Evolutionary conservation across 2,888 invertebrate species (phyloP), one percentile per base, ranked within the genome.

Genomic region (Aplocera efformata): DNA sequence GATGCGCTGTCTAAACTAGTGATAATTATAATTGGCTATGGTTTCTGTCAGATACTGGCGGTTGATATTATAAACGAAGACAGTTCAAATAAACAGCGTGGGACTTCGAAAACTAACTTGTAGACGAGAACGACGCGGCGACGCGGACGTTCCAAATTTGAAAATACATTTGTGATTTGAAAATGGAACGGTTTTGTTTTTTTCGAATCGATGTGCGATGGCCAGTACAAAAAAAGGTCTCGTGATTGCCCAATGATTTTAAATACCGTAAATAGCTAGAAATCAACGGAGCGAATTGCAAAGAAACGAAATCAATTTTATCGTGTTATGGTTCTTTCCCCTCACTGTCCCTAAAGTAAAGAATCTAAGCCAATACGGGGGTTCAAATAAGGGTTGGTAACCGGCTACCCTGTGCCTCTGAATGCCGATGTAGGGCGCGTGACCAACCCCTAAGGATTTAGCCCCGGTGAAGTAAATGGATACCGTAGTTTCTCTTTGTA

Each of bases 311-410:
- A 42, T 39, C 37, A 36, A 28, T 41, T 38, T 48, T 50, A 45
- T 35, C 35, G 25, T 27, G 25, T 41, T 31, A 35, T 29, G 40
- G 33, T 33, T 38, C 35, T 24, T 40, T 9, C 35, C 43, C 41
- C 37, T 33, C 37, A 31, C 26, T 33, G 40, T 50, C 46, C 43
- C 20, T 37, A 53, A 37, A 58, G 61, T 48, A 63, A 66, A 72
- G 71, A 69, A 63, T 72, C 63, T 71, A 66, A 70, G 60, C 68
- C 67, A 73, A 77, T 75, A 73, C 67, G 67, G 64, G 66, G 67
- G 67, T 64, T 62, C 72, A 79, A 80, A 82, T 78, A 79, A 70
- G 78, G 79, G 78, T 48, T 50, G 33, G 30, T 20, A 28, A 22
- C 10, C 17, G 32, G 9, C 38, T 44, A 35, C 47, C 39, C 40